phyloP scores from a whole-genome alignment of 2,113 vertebrate species.

The Serinus canaria region DNA sequence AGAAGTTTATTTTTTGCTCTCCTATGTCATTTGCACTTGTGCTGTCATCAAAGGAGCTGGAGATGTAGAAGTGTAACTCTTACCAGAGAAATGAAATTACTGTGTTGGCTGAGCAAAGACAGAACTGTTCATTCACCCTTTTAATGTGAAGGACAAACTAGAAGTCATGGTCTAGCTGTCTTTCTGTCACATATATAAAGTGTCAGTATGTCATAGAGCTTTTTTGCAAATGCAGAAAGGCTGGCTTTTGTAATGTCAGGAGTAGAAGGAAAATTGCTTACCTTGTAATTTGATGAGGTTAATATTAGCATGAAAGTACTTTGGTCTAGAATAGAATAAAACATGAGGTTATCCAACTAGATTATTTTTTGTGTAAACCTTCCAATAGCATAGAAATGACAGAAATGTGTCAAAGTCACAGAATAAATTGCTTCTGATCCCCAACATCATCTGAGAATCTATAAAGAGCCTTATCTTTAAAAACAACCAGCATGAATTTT shows the following conservation, averaged over 20 bases:
- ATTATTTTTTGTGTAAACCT: neutral
- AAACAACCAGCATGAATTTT: neutral
- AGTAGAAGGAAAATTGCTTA: conserved; percentile 37
- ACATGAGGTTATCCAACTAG: neutral
- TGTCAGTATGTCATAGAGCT: neutral
- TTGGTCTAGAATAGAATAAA: conserved; percentile 18
- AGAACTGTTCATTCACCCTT: conserved; percentile 9
- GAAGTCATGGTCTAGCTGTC: conserved; percentile 24
- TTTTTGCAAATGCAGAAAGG: conserved; percentile 14
- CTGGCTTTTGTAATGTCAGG: neutral
- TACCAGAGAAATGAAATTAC: conserved; percentile 18
- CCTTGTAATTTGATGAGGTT: conserved; percentile 53
- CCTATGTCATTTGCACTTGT: neutral
- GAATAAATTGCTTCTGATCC: conserved; percentile 32
- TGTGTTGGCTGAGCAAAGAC: conserved; percentile 15
- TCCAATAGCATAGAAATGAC: neutral
- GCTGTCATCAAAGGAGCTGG: neutral
- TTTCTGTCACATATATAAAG: conserved; percentile 26
- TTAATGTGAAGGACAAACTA: conserved; percentile 46
- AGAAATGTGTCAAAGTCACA: conserved; percentile 17
- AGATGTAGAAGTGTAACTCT: neutral
- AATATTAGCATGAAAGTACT: conserved; percentile 29
- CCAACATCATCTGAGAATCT: neutral
- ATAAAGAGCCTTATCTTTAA: neutral
- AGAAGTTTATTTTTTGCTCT: conserved; percentile 1